Percentiles rank a stretch among this genome's conserved stretches.
phyloP scores from a whole-genome alignment of 2,888 invertebrate species.

The Cephus rjabovi region DNA sequence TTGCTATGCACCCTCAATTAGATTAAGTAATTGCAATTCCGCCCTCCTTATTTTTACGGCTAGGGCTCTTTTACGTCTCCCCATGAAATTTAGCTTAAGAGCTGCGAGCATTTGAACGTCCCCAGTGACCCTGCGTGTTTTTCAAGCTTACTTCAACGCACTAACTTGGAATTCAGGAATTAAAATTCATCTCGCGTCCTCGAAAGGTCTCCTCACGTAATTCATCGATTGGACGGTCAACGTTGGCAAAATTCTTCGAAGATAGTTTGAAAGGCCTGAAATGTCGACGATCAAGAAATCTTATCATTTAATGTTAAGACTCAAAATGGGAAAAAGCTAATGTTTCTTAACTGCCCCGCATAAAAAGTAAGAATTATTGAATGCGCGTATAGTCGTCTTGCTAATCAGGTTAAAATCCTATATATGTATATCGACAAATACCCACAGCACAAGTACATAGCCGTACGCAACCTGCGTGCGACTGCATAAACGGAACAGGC shows the following conservation, averaged over 20 bases:
- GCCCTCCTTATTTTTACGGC: slow-evolving; percentile 14
- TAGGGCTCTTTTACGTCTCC: slow-evolving; percentile 32
- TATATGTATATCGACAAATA: too few relatives aligned
- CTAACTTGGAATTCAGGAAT: background rate
- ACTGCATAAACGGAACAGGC: background rate
- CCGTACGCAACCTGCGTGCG: background rate
- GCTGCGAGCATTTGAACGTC: background rate
- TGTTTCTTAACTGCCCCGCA: background rate
- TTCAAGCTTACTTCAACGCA: background rate
- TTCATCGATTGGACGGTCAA: background rate
- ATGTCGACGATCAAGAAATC: too few relatives aligned
- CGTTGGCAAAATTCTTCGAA: background rate
- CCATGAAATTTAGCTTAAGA: slow-evolving; percentile 7
- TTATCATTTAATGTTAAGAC: too few relatives aligned
- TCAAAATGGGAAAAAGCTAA: background rate
- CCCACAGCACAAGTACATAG: background rate
- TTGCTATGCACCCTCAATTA: slow-evolving; percentile 39
- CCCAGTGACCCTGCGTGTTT: background rate
- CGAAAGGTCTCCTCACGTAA: background rate
- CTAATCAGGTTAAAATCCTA: background rate
- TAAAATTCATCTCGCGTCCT: background rate
- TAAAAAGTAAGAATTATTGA: background rate
- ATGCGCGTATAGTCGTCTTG: background rate
- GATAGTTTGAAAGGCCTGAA: background rate
- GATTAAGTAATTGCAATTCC: slow-evolving; percentile 51